A percentile compares a stretch with the other conserved stretches of the same genome.
phyloP scores from a whole-genome alignment of 2,113 vertebrate species.

The Phyllopteryx taeniolatus region DNA sequence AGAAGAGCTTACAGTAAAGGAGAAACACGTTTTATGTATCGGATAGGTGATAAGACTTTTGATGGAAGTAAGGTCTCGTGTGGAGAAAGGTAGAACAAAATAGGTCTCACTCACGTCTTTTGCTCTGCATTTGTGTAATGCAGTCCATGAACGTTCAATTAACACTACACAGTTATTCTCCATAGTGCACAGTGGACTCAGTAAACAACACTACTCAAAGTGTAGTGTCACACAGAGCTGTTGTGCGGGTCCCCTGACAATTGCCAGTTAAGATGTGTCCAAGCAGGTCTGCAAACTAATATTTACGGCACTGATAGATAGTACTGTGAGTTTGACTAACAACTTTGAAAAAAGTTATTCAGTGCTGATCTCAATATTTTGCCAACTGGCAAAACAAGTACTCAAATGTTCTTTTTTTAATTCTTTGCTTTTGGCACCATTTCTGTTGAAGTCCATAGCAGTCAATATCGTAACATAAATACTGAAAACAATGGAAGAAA shows the following conservation, averaged over 20 bases:
- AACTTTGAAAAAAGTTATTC: too few relatives aligned
- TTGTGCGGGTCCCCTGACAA: not conserved
- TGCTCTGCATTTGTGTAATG: constrained; percentile 1
- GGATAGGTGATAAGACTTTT: constrained; percentile 4
- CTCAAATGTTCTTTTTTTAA: too few relatives aligned
- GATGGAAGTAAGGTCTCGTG: constrained; percentile 13
- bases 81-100: constrained; percentile 8
- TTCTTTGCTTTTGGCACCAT: too few relatives aligned
- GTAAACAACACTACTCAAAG: constrained; percentile 5
- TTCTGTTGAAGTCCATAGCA: too few relatives aligned
- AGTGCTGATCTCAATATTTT: too few relatives aligned
- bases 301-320: not conserved
- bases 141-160: too few relatives aligned
- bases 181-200: constrained; percentile 9
- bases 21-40: constrained; percentile 19
- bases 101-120: not conserved
- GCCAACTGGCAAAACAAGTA: too few relatives aligned
- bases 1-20: constrained; percentile 10
- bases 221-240: constrained; percentile 3
- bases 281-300: not conserved
- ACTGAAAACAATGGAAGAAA: too few relatives aligned
- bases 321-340: not conserved
- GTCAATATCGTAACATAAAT: too few relatives aligned
- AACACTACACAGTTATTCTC: too few relatives aligned
- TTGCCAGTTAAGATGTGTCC: not conserved